Evolutionary conservation across 2,113 vertebrate species (phyloP), one percentile per base, ranked within the genome.

Genomic region (Bombycilla garrulus): DNA sequence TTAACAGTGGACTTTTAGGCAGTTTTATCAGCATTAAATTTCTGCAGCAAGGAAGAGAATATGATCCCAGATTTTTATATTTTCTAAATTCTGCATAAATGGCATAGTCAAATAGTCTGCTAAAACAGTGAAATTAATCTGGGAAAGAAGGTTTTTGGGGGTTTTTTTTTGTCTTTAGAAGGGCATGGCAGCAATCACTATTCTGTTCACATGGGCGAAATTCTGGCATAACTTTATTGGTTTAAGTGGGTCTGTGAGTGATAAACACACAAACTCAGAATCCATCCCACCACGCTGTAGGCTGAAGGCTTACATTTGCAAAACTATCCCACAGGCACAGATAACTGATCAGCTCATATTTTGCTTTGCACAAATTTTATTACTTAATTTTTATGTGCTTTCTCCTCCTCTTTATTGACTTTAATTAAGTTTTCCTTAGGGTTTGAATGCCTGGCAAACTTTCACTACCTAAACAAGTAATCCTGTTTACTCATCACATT

Each of bases 281-380:
- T 62, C 53, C 24, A 36, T 29, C 31, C n/a, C 79, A 85, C 48
- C 77, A 21, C 58, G 56, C 66, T 53, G 57, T 73, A 86, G 81
- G 81, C 72, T 72, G 44, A 64, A 81, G 86, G 28, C 91, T 97
- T 85, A 91, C 38, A 26, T 96, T 97, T 96, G 97, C 97, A 96
- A 82, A 97, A 96, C 56, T 95, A 92, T 93, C 88, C 94, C 86
- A 90, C 26, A 89, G 83, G 92, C 80, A 86, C 95, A 91, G 88
- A 88, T 90, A 96, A 97, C 85, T 69, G 79, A 97, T 95, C 93
- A 95, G 97, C 95, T 98, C 93, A 87, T 95, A 93, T 95, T 97
- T 96, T 96, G 81, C 96, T 96, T 97, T 92, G 83, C 85, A 94
- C 73, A 95, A 89, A 60, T 97, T 97, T 97, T 96, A 98, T 97